Conservation (phyloP, 2,797 vertebrate genomes). For the Rhinoraja longicauda region DNA sequence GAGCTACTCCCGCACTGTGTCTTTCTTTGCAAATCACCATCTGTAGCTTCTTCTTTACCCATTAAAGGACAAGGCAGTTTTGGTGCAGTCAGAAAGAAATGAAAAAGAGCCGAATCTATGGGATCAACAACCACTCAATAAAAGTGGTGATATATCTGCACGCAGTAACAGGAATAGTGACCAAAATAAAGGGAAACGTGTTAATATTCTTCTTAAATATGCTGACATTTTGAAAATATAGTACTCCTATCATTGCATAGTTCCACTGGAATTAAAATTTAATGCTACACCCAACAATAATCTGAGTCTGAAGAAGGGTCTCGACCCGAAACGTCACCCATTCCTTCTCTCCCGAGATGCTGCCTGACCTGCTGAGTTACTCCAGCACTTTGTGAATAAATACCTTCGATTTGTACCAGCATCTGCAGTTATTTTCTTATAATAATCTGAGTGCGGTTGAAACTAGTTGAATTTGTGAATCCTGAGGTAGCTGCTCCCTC, state of each 20-base stretch:
- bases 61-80: not conserved
- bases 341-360: too few relatives aligned
- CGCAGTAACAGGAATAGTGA: not conserved
- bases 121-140: not conserved
- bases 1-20: too few relatives aligned
- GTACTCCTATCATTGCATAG: not conserved
- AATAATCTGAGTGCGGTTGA: not conserved
- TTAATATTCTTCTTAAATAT: not conserved
- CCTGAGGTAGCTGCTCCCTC: constrained; percentile 17
- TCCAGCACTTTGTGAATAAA: too few relatives aligned
- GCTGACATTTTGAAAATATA: not conserved
- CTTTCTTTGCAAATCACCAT: too few relatives aligned
- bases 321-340: too few relatives aligned
- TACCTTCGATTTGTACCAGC: too few relatives aligned
- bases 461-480: not conserved
- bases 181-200: not conserved
- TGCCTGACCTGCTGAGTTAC: too few relatives aligned
- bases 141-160: not conserved
- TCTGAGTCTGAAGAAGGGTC: too few relatives aligned
- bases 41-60: too few relatives aligned
- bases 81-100: not conserved
- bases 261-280: not conserved
- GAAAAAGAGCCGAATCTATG: not conserved
- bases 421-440: too few relatives aligned
- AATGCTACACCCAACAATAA: not conserved